Evolutionary conservation across 2,888 invertebrate genomes (phyloP), one percentile per base, ranked within the genome.

Genomic region (Strigamia crassipes): DNA sequence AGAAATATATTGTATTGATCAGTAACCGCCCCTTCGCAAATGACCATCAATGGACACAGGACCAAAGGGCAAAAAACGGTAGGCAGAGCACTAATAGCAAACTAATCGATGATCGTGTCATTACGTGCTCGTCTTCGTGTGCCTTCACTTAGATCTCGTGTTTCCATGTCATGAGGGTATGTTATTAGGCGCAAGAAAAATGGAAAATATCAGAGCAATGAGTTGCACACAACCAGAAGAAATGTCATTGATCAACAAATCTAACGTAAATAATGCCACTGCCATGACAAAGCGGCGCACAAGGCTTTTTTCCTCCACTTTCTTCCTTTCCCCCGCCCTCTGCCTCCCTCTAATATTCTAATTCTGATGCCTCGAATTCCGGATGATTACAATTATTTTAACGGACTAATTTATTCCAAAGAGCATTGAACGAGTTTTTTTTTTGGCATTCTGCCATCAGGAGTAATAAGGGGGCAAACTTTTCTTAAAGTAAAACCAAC

Each of bases 111-210:
- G 31, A 73, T 31, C 31, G 31, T 27, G 73, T 73, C 73, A 73
- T 73, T 73, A 73, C 73, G 73, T 73, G 73, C 31, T 73, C 73
- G 9, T 73, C 73, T 73, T 73, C 73, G 27, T 73, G 15, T 73
- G 73, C 31, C 73, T 73, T 73, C 73, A 73, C 73, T 73, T 73
- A 31, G 73, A 73, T 73, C 73, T 73, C 73, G 73, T 73, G 73
- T 73, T 73, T 27, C 73, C 73, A 73, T 73, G 73, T 73, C 73
- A 31, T 31, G n/a, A n/a, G 73, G 73, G n/a, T 73, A n/a, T 73
- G 73, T 73, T 73, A 73, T 73, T 73, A 73, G 73, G 73, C 56
- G 15, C 73, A 73, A 73, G 73, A 73, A 73, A 73, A 73, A 73
- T 73, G 73, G 73, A 31, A 31, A 73, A 31, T 73, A 73, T 73